Base-by-base conservation (phyloP, 2,888 invertebrate species). In the Crocallis elinguaria region DNA sequence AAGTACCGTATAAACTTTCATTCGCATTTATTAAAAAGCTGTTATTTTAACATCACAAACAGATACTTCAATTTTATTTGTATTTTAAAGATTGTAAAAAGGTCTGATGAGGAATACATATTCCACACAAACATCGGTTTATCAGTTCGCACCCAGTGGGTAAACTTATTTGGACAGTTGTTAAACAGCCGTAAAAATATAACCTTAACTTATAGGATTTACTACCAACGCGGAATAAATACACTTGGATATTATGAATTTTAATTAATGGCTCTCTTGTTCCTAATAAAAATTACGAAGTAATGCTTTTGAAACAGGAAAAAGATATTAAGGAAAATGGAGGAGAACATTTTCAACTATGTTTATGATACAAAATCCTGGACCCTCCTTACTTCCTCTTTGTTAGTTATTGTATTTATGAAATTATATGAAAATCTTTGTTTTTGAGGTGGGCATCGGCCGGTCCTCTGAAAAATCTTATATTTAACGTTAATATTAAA, bases 211-310 rank as follows among this genome's bases (percentile, higher is more conserved):
- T 61, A n/a, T 42, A 30, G 32, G 43, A 52, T 53, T 56, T 56
- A 58, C 41, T 50, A 49, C 50, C 44, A 44, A 36, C 46, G 41
- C n/a, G 45, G 37, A 55, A 58, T 51, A 48, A 50, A 50, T 49
- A 49, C 43, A 53, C 45, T 58, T 45, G 25, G 35, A 50, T 51
- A 56, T 54, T 56, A 64, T 56, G 52, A 60, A 64, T 64, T 49
- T 53, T 62, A 60, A 62, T 60, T 64, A 62, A 60, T 56, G 43
- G 13, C 36, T 42, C 55, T 52, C 48, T 21, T 32, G 41, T 52
- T 35, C 39, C 45, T 52, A 35, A 46, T 45, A 37, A 51, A 49
- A 42, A 49, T 29, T 45, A 37, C 35, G 49, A 51, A 42, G 13
- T 29, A 54, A 50, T 48, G 42, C 45, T 38, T 37, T 44, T 9